Evolutionary conservation across 2,888 invertebrate genomes (phyloP).

Genomic region (Ophion ventricosus): DNA sequence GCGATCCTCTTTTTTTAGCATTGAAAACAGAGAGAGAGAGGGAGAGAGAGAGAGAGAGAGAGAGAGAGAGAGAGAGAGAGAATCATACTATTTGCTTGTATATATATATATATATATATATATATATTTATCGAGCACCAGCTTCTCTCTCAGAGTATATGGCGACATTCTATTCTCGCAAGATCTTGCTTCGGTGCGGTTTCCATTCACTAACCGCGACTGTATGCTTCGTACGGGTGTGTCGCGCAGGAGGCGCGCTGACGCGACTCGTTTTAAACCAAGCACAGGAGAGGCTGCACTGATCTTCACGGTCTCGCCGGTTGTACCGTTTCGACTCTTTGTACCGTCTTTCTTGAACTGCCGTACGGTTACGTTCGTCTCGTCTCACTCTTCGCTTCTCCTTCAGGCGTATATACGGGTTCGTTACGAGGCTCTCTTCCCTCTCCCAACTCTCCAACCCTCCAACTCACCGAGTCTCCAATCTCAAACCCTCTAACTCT

Average conservation of each 20-base stretch:
- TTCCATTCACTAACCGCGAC: conserved; percentile 79
- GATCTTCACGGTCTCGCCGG: conserved; percentile 23
- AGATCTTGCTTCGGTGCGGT: conserved; percentile 66
- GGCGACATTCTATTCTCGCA: conserved; percentile 72
- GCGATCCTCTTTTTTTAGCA: no score
- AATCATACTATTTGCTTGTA: no score
- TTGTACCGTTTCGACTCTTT: conserved; percentile 67
- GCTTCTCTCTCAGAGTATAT: conserved; percentile 28
- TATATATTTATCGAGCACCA: no score
- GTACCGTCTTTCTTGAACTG: conserved; percentile 38
- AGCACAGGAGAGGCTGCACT: conserved; percentile 11
- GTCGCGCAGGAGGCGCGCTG: conserved; percentile 12
- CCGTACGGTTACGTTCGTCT: background rate
- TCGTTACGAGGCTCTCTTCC: conserved; percentile 4
- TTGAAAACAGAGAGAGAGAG: no score
- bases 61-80: no score
- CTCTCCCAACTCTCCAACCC: no score
- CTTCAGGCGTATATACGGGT: conserved; percentile 3
- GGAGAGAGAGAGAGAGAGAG: no score
- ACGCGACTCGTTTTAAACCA: background rate
- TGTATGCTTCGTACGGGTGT: conserved; percentile 52
- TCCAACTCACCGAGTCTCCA: no score
- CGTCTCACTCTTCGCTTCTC: conserved; percentile 11
- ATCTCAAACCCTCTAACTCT: no score
- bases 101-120: no score